phyloP scores from a whole-genome alignment of 2,113 vertebrate species.

The Toxotes chatareus region DNA sequence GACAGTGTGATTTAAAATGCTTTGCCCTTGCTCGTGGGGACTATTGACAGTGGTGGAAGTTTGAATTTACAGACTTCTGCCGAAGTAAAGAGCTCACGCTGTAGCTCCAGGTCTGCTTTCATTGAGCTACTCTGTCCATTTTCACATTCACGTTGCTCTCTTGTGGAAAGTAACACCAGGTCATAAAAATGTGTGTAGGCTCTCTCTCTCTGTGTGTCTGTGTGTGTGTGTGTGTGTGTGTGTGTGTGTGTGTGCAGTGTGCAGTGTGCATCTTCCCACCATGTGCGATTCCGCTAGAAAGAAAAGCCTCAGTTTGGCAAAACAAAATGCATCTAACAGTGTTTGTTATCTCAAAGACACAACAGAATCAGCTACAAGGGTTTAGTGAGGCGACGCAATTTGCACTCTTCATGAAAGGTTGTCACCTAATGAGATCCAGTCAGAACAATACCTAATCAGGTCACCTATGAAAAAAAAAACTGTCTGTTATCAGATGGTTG shows the following conservation, averaged over 20 bases:
- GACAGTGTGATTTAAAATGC: slow-evolving; percentile 44
- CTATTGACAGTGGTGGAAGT: slow-evolving; percentile 33
- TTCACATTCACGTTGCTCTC: slow-evolving; percentile 22
- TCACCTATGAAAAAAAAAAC: slow-evolving; percentile 32
- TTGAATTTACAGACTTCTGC: slow-evolving; percentile 46
- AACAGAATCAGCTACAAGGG: neutral
- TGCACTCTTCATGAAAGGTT: neutral
- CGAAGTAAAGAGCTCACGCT: slow-evolving; percentile 14
- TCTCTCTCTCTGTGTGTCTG: neutral
- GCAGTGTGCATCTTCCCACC: neutral
- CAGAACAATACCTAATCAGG: slow-evolving; percentile 57
- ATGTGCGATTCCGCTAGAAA: neutral
- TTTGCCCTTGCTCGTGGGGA: slow-evolving; percentile 45
- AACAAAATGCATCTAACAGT: neutral
- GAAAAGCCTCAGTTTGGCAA: neutral
- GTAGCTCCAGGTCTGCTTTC: slow-evolving; percentile 24
- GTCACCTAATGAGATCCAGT: slow-evolving; percentile 36
- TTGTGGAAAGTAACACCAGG: slow-evolving; percentile 26
- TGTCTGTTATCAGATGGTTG: slow-evolving; percentile 14
- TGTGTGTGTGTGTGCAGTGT: neutral
- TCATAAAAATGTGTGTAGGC: neutral
- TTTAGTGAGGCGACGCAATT: slow-evolving; percentile 8
- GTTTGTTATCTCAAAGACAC: neutral
- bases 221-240: neutral
- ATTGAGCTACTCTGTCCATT: slow-evolving; percentile 30